Percentiles rank a stretch among this genome's conserved stretches.
Evolutionary conservation across 1,140 invertebrate genomes (phyloP).

Genomic region (Dendrolimus punctatus): DNA sequence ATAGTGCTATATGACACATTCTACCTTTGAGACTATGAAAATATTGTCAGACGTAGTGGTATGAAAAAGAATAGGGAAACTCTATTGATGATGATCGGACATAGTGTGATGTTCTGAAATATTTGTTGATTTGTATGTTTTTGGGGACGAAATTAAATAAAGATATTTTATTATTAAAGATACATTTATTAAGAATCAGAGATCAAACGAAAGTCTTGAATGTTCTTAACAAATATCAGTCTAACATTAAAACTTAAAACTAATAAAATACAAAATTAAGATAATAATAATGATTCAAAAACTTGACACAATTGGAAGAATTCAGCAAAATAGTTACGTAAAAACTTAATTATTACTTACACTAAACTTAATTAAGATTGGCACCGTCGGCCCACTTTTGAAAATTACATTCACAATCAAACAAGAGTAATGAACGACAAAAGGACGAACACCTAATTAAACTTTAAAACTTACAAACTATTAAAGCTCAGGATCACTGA

Average conservation of each 20-base stretch:
- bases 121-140: neutral
- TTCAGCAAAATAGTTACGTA: slow-evolving; percentile 19
- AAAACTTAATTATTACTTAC: slow-evolving; percentile 14
- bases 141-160: slow-evolving; percentile 11
- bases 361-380: slow-evolving; percentile 45
- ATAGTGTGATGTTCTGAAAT: no score
- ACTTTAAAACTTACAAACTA: slow-evolving; percentile 30
- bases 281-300: slow-evolving; percentile 12
- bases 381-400: slow-evolving; percentile 57
- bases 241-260: slow-evolving; percentile 16
- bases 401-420: slow-evolving; percentile 13
- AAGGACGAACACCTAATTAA: slow-evolving; percentile 7
- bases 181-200: slow-evolving; percentile 60
- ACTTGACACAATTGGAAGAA: slow-evolving; percentile 36
- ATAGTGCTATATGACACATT: no score
- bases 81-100: no score
- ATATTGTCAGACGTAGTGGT: no score
- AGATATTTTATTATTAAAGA: slow-evolving; percentile 17
- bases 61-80: no score
- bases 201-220: slow-evolving; percentile 69
- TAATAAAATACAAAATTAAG: slow-evolving; percentile 12
- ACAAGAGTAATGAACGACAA: slow-evolving; percentile 18
- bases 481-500: slow-evolving; percentile 49
- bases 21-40: no score
- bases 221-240: slow-evolving; percentile 50